Percentiles rank a stretch among this genome's conserved stretches.
phyloP scores from a whole-genome alignment of 2,797 vertebrate species.

The Erethizon dorsatum region DNA sequence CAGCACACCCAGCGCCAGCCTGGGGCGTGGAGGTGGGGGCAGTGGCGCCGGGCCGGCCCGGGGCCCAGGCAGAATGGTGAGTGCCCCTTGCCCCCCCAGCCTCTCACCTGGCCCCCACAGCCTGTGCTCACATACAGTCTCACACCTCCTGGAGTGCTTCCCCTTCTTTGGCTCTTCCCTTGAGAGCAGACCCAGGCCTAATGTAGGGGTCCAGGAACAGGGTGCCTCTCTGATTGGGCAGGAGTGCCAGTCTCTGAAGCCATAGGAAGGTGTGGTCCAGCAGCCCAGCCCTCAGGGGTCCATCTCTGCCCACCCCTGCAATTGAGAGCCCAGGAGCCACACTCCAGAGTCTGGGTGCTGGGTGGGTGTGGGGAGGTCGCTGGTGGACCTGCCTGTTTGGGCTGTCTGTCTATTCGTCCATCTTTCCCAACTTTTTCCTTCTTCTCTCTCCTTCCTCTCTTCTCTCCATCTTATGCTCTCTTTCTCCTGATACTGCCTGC shows the following conservation, averaged over 20 bases:
- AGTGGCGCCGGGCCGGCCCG: conserved; percentile 94
- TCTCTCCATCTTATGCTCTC: conserved; percentile 32
- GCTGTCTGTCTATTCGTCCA: conserved; percentile 78
- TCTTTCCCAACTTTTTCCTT: conserved; percentile 79
- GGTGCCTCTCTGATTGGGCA: neutral
- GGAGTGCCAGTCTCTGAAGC: neutral
- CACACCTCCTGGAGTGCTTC: neutral
- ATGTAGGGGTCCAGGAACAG: neutral
- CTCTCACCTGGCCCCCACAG: neutral
- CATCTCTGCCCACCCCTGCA: neutral
- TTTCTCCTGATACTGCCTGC: conserved; percentile 27
- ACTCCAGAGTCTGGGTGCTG: neutral
- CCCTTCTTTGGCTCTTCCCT: neutral
- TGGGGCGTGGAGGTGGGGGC: conserved; percentile 95
- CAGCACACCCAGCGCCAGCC: conserved; percentile 96
- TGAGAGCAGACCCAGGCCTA: neutral
- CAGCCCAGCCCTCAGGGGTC: neutral
- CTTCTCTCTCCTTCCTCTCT: conserved; percentile 58
- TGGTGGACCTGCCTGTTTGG: conserved; percentile 56
- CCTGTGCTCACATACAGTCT: neutral
- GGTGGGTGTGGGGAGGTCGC: conserved; percentile 40
- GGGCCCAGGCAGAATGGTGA: conserved; percentile 91
- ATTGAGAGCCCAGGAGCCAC: conserved; percentile 43
- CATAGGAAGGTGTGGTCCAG: neutral
- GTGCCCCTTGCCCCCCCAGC: neutral